Evolutionary conservation across 1,140 invertebrate species (phyloP).

Genomic region (roundworm (Caenorhabditis elegans)): WBcel235 BX284605.5:12402501-12403000

Average conservation of each 20-base stretch:
- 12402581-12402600: not conserved
- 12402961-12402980: not conserved
- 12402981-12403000: not conserved
- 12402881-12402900: not conserved
- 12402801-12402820: no score
- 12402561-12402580: not conserved
- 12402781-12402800: no score
- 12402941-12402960: no score
- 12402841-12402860: not conserved
- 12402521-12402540: not conserved
- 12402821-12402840: not conserved
- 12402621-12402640: not conserved
- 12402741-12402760: not conserved
- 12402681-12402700: not conserved
- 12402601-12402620: not conserved
- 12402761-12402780: not conserved
- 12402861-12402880: not conserved
- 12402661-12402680: not conserved
- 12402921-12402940: not conserved
- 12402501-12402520: not conserved
- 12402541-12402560: conserved; percentile 1
- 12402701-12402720: not conserved
- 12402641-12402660: not conserved
- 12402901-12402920: not conserved
- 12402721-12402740: conserved; percentile 4